Evolutionary conservation across 2,113 vertebrate genomes (phyloP).

Genomic region (Sapayoa aenigma): DNA sequence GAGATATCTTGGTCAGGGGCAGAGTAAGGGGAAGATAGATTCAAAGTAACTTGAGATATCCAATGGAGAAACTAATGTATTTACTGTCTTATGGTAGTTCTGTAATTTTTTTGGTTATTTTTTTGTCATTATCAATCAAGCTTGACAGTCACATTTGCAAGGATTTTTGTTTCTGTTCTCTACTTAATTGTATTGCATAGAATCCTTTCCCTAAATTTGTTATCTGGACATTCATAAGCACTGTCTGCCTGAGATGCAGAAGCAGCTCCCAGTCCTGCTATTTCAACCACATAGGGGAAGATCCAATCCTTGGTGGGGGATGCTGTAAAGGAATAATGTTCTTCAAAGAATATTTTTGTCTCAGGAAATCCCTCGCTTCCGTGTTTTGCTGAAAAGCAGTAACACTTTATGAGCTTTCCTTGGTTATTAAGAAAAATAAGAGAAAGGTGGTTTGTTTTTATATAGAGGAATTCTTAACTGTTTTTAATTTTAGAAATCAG

Average conservation of each 20-base stretch:
- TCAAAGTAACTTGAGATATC: neutral
- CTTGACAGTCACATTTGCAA: neutral
- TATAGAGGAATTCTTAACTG: neutral
- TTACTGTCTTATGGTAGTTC: neutral
- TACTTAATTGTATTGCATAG: neutral
- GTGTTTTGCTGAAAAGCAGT: neutral
- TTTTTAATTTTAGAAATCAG: neutral
- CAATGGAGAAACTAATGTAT: neutral
- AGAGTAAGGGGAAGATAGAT: neutral
- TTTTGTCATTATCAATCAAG: neutral
- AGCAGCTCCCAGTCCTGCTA: neutral
- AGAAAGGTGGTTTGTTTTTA: neutral
- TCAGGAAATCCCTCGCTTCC: neutral
- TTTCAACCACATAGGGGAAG: neutral
- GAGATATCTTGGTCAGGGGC: neutral
- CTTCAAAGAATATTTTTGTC: neutral
- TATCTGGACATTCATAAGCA: neutral
- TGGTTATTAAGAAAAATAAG: neutral
- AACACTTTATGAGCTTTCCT: neutral
- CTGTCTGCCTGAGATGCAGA: neutral
- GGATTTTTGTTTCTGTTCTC: neutral
- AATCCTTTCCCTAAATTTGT: neutral
- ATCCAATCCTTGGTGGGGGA: neutral
- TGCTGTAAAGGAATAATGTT: neutral
- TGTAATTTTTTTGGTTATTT: neutral